Evolutionary conservation across 2,113 vertebrate genomes (phyloP).

Genomic region (Gallinago undulata): DNA sequence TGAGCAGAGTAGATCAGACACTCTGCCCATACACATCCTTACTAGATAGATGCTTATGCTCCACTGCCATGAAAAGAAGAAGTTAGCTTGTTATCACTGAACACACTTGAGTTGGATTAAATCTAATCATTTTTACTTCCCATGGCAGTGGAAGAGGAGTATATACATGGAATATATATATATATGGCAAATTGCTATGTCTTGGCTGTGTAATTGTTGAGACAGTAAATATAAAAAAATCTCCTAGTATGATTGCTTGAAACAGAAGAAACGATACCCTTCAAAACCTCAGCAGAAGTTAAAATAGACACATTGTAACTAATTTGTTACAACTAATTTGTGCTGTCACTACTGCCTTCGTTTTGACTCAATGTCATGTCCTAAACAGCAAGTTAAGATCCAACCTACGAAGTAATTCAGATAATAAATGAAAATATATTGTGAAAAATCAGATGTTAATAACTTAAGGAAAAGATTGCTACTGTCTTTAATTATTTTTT

Average conservation of each 20-base stretch:
- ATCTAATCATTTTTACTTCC: neutral
- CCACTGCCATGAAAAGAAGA: neutral
- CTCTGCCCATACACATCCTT: neutral
- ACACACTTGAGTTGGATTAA: neutral
- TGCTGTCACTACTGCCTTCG: neutral
- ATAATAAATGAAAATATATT: neutral
- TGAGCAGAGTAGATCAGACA: neutral
- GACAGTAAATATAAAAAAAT: neutral
- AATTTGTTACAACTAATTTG: neutral
- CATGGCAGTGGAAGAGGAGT: neutral
- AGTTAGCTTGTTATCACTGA: neutral
- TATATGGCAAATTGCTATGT: neutral
- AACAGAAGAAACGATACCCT: neutral
- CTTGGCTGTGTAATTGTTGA: neutral
- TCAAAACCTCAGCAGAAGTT: neutral
- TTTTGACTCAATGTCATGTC: neutral
- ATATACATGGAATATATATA: too few relatives aligned
- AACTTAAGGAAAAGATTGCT: neutral
- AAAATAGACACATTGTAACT: neutral
- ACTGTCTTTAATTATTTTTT: neutral
- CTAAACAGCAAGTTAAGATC: neutral
- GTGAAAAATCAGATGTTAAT: neutral
- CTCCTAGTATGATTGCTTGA: neutral
- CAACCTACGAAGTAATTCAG: neutral
- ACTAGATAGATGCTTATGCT: neutral